A percentile compares a stretch with the other conserved stretches of the same genome.
phyloP scores from a whole-genome alignment of 2,113 vertebrate genomes.

The Apeltes quadracus region DNA sequence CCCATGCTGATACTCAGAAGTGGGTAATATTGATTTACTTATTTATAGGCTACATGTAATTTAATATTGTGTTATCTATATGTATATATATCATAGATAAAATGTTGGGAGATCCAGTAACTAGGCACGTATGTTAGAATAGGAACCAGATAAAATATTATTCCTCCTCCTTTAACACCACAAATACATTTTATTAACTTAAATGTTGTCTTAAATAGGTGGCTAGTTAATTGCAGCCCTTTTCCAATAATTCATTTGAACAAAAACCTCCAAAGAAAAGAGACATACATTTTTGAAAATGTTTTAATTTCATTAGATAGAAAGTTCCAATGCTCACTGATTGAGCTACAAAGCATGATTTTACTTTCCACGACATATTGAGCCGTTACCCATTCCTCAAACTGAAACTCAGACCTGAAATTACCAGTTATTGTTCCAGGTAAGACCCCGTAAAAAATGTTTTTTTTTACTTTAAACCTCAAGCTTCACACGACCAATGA shows the following conservation, averaged over 20 bases:
- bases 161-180: too few relatives aligned
- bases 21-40: neutral
- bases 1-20: neutral
- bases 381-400: slow-evolving; percentile 10
- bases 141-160: neutral
- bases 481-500: slow-evolving; percentile 34
- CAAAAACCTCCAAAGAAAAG: neutral
- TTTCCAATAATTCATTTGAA: neutral
- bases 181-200: too few relatives aligned
- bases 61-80: neutral
- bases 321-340: slow-evolving; percentile 54
- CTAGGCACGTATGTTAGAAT: neutral
- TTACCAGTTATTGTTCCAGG: neutral
- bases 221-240: neutral
- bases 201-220: too few relatives aligned
- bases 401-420: slow-evolving; percentile 28
- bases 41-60: neutral
- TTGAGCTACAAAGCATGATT: slow-evolving; percentile 44
- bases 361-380: slow-evolving; percentile 22
- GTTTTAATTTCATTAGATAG: slow-evolving; percentile 65
- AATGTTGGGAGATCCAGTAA: neutral
- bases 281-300: slow-evolving; percentile 60
- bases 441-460: neutral
- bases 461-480: slow-evolving; percentile 2
- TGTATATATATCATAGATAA: neutral